phyloP scores from a whole-genome alignment of 2,797 vertebrate species.

The Uromys caudimaculatus region DNA sequence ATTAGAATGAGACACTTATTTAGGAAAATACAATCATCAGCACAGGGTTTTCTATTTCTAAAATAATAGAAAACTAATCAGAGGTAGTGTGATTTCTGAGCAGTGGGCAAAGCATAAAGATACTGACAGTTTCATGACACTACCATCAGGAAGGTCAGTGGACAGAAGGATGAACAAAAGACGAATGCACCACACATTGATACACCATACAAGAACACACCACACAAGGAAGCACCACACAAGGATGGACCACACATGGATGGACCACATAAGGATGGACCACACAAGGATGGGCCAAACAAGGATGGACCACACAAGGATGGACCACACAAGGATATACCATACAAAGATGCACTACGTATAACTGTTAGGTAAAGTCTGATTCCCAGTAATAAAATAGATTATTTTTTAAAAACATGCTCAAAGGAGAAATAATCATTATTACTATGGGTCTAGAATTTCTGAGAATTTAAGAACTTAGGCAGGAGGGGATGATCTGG shows the following conservation, averaged over 20 bases:
- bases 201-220: too few relatives aligned
- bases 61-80: not conserved
- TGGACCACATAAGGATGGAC: too few relatives aligned
- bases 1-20: not conserved
- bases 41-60: not conserved
- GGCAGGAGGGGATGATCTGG: not conserved
- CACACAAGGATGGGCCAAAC: too few relatives aligned
- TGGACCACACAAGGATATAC: too few relatives aligned
- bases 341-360: not conserved
- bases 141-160: not conserved
- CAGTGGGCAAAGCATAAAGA: not conserved
- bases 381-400: not conserved
- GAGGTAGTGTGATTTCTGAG: not conserved
- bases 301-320: too few relatives aligned
- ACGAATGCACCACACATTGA: not conserved
- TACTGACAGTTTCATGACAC: not conserved
- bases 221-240: too few relatives aligned
- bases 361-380: not conserved
- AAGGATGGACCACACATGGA: too few relatives aligned
- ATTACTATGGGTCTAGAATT: not conserved
- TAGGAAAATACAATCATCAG: not conserved
- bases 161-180: not conserved
- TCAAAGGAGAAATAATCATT: not conserved
- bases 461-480: not conserved
- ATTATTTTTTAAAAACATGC: not conserved